These are phyloP conservation scores for Apodemus agrarius DNA, from an alignment of 2,797 vertebrate genomes.

Conservation along the genomic window DNA sequence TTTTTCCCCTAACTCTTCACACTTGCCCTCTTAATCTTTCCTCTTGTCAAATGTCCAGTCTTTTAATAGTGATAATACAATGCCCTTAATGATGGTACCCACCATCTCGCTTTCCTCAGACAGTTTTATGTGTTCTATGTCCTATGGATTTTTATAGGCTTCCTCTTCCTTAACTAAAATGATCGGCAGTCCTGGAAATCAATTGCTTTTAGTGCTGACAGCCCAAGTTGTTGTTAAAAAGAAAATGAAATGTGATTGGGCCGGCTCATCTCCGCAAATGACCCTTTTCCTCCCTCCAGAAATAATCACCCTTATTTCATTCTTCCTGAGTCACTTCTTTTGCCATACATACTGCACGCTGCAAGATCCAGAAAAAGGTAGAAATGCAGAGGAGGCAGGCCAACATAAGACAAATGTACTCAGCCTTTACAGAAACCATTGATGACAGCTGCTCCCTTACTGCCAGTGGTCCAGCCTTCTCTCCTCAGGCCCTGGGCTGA, in stretches of 20 bases:
- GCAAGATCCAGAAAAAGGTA: background rate
- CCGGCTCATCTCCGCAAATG: background rate
- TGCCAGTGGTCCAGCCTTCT: background rate
- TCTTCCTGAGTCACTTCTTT: conserved; percentile 50
- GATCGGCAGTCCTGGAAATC: background rate
- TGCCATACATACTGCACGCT: background rate
- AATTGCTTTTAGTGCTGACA: conserved; percentile 5
- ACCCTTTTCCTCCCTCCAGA: background rate
- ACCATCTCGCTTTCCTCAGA: background rate
- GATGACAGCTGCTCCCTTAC: conserved; percentile 2
- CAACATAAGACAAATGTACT: background rate
- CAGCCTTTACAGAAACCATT: background rate
- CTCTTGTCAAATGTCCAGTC: background rate
- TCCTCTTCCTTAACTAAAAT: background rate
- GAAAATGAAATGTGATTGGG: conserved; percentile 18
- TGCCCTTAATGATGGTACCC: background rate
- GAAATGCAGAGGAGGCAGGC: background rate
- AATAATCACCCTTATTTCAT: conserved; percentile 33
- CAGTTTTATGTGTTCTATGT: background rate
- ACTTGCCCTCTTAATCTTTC: background rate
- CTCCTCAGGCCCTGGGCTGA: conserved; percentile 15
- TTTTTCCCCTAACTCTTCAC: background rate
- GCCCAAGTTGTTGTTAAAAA: background rate
- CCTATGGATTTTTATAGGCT: background rate
- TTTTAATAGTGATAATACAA: conserved; percentile 5